These are phyloP conservation scores for Tragelaphus eurycerus DNA, from an alignment of 2,797 vertebrate genomes.

Conservation along the genomic window DNA sequence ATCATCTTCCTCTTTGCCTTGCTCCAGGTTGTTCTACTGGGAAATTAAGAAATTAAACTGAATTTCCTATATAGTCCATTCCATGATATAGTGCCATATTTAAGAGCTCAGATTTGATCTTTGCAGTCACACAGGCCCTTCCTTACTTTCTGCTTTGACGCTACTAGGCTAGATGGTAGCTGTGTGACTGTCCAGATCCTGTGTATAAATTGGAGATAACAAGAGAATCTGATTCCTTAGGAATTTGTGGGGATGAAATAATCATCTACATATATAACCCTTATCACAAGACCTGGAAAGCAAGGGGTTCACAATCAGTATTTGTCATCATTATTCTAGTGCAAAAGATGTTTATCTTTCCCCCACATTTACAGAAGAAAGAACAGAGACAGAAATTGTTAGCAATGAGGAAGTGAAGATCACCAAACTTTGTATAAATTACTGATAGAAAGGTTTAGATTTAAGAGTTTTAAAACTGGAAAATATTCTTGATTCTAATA, in stretches of 20 bases:
- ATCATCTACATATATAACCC: background rate
- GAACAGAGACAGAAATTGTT: background rate
- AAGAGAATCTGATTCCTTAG: background rate
- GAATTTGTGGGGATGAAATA: background rate
- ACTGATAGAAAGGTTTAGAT: background rate
- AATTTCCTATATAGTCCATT: background rate
- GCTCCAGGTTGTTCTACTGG: background rate
- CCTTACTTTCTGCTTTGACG: background rate
- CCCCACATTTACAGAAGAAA: background rate
- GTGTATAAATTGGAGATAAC: background rate
- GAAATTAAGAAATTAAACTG: background rate
- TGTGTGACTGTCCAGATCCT: background rate
- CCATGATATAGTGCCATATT: rapidly evolving
- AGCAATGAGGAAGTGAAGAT: background rate
- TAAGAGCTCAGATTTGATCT: too few species aligned
- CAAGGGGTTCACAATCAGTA: background rate
- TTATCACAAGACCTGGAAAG: background rate
- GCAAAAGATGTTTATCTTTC: background rate
- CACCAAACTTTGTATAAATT: background rate
- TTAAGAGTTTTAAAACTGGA: background rate
- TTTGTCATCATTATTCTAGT: background rate
- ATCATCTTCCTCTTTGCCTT: background rate
- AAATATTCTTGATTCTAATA: background rate
- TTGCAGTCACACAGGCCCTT: too few species aligned
- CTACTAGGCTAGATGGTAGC: rapidly evolving